Conservation (phyloP, 2,888 invertebrate genomes). For the Drosophila limbata region DNA sequence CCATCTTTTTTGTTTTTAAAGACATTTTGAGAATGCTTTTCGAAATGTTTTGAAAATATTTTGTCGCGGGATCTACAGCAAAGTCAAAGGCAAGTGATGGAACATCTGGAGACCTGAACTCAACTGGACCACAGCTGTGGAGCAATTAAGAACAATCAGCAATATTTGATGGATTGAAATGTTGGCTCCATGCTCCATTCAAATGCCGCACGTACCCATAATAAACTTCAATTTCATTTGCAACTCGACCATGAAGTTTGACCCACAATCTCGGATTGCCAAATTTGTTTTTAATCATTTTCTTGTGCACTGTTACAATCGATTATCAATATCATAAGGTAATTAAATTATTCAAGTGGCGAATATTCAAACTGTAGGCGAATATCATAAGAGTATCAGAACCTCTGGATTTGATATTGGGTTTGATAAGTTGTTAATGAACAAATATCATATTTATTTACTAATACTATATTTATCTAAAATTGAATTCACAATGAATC, state of each 20-base stretch:
- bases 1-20: conserved; percentile 38
- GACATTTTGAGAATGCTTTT: conserved; percentile 51
- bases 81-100: conserved; percentile 25
- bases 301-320: neutral
- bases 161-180: conserved; percentile 69
- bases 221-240: conserved; percentile 1
- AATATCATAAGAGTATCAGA: neutral
- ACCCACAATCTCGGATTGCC: conserved; percentile 20
- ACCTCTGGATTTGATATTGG: neutral
- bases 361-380: neutral
- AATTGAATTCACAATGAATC: no score
- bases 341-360: neutral
- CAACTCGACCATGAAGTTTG: conserved; percentile 18
- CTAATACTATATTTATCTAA: no score
- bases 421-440: no score
- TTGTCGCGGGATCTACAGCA: conserved; percentile 59
- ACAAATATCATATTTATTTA: no score
- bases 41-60: conserved; percentile 40
- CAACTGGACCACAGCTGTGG: conserved; percentile 25
- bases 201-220: conserved; percentile 34
- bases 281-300: neutral
- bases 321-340: neutral
- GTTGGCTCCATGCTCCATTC: conserved; percentile 33
- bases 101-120: conserved; percentile 9
- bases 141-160: conserved; percentile 76